Base-by-base conservation (phyloP, 2,113 vertebrate species). In the Zosterops hypoxanthus region DNA sequence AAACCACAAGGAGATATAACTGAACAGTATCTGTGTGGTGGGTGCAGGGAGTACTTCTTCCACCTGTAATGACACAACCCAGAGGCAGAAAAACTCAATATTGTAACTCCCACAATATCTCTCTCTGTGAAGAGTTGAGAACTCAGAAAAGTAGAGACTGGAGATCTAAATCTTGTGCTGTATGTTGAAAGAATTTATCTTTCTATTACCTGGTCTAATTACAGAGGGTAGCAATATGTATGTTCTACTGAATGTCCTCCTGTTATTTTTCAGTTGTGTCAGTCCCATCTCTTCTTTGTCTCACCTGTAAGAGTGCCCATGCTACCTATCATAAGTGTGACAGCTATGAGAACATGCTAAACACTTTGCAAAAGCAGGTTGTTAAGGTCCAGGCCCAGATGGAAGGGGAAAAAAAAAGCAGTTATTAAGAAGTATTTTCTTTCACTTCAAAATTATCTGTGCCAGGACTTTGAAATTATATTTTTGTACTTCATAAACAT, bases 1-100 rank as follows among this genome's bases (percentile, higher is more conserved):
- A 97, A 95, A 82, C 83, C 81, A 64, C 96, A 97, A 97, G 92
- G 89, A 97, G 88, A 92, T 87, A 86, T 84, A 72, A 90, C 87
- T 73, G 81, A 97, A 89, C 68, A 72, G 83, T 86, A 70, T 96
- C 77, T 82, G 77, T 92, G 92, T 57, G 24, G 26, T 11, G 77
- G 69, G 90, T 95, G 69, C 76, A 83, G 82, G 59, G 88, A 88
- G 68, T 87, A 41, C 52, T 89, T 53, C 42, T 94, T 94, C 86
- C 50, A 85, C 86, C 75, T 96, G 59, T 95, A 92, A 86, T 83
- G 75, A 75, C 86, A 90, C 28, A 84, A 92, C 83, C 70, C 46
- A 92, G 92, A 83, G 88, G 81, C 77, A 80, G 87, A 90, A 81
- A 82, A 92, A n/a, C 72, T 70, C 42, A 59, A 41, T 47, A 44